phyloP scores from a whole-genome alignment of 1,140 invertebrate species.

The Halesus radiatus region DNA sequence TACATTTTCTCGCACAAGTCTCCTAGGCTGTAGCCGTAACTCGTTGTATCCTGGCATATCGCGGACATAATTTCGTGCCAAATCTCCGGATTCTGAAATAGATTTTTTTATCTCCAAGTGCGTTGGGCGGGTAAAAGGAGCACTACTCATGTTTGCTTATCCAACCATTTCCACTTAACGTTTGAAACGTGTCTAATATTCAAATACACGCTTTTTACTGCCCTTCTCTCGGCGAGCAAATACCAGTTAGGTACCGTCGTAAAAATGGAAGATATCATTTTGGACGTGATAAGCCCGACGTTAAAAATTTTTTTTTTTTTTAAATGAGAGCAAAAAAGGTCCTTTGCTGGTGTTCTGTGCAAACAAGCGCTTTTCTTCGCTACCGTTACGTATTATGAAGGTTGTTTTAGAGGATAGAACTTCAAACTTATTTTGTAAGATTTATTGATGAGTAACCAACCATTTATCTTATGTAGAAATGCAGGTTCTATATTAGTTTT shows the following conservation, averaged over 20 bases:
- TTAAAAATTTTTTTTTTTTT: not conserved
- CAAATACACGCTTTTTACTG: constrained; percentile 27
- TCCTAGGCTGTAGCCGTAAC: not conserved
- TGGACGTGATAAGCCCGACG: constrained; percentile 7
- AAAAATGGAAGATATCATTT: constrained; percentile 18
- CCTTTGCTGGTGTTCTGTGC: too few species aligned
- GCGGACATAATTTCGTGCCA: constrained; percentile 48
- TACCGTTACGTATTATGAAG: too few species aligned
- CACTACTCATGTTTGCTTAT: constrained; percentile 33
- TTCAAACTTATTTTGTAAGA: too few species aligned
- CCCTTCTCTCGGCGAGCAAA: constrained; percentile 7
- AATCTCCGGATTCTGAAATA: constrained; percentile 44
- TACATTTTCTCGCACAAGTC: constrained; percentile 1
- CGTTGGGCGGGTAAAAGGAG: constrained; percentile 36
- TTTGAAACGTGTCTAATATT: constrained; percentile 34
- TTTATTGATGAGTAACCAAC: too few species aligned
- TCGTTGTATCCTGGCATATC: constrained; percentile 34
- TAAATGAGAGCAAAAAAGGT: too few species aligned
- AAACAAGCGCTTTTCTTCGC: too few species aligned
- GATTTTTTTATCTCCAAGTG: constrained; percentile 47
- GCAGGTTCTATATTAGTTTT: too few species aligned
- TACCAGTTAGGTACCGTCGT: not conserved
- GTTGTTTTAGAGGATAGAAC: too few species aligned
- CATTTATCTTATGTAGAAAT: too few species aligned
- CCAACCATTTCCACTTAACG: constrained; percentile 18